phyloP scores from a whole-genome alignment of 1,140 invertebrate species.

The Drosophila pectinifera region DNA sequence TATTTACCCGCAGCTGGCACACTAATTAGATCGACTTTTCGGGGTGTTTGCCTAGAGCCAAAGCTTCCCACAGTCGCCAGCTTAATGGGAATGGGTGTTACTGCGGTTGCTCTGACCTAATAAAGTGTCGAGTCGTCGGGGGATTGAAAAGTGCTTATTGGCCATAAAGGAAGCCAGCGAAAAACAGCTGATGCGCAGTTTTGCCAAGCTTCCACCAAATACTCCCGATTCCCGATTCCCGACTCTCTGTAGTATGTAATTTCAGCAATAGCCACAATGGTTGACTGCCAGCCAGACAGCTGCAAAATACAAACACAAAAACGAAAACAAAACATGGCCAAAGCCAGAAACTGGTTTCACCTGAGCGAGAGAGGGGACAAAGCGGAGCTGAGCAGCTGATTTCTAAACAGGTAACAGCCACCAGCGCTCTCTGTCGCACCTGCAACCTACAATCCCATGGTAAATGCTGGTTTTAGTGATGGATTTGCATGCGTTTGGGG shows the following conservation, averaged over 20 bases:
- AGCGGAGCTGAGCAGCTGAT: constrained; percentile 53
- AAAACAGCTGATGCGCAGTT: constrained; percentile 78
- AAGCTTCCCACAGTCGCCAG: constrained; percentile 69
- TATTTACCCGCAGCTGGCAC: constrained; percentile 56
- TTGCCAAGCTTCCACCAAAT: constrained; percentile 63
- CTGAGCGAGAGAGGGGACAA: constrained; percentile 32
- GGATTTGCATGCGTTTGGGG: constrained; percentile 42
- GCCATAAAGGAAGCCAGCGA: constrained; percentile 24
- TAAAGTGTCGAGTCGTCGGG: constrained; percentile 40
- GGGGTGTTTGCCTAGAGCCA: constrained; percentile 55
- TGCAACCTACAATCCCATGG: constrained; percentile 15
- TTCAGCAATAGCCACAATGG: constrained; percentile 57
- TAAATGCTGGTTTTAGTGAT: constrained; percentile 43
- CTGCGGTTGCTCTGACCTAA: constrained; percentile 61
- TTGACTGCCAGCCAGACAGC: constrained; percentile 57
- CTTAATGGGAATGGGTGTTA: constrained; percentile 10
- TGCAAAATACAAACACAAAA: constrained; percentile 68
- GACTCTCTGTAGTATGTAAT: constrained; percentile 49
- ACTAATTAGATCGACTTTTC: constrained; percentile 65
- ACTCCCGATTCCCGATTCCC: neutral
- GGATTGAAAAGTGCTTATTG: constrained; percentile 54
- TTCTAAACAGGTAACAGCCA: constrained; percentile 56
- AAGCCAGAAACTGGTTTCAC: constrained; percentile 65
- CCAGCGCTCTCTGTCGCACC: constrained; percentile 19
- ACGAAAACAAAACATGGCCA: constrained; percentile 73